phyloP scores from a whole-genome alignment of 2,888 invertebrate genomes.

The Drosophila dives region DNA sequence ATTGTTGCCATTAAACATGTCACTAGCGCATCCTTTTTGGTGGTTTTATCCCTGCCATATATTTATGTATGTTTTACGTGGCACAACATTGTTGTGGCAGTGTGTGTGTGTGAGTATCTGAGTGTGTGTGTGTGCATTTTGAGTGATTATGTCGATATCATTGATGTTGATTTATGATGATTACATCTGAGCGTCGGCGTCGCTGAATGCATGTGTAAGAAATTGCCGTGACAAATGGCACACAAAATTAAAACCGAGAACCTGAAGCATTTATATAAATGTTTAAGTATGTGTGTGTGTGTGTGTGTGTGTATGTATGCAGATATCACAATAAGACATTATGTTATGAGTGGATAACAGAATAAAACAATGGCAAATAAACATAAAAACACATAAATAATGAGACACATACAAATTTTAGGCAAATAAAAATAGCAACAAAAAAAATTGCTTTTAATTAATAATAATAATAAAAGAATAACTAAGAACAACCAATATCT shows the following conservation, averaged over 20 bases:
- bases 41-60: conserved; percentile 41
- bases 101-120: conserved; percentile 11
- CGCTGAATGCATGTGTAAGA: conserved; percentile 36
- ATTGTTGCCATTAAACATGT: conserved; percentile 75
- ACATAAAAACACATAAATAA: conserved; percentile 9
- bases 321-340: conserved; percentile 24
- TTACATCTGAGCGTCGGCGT: conserved; percentile 52
- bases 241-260: conserved; percentile 46
- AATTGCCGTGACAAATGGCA: conserved; percentile 58
- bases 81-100: conserved; percentile 27
- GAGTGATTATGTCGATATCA: conserved; percentile 80
- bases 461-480: no score
- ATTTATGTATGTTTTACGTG: conserved; percentile 66
- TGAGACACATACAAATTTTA: not conserved
- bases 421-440: not conserved
- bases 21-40: conserved; percentile 63
- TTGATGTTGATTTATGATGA: conserved; percentile 80
- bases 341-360: conserved; percentile 14
- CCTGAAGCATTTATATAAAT: conserved; percentile 37
- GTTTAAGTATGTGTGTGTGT: not conserved
- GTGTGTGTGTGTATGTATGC: conserved; percentile 5
- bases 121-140: conserved; percentile 55
- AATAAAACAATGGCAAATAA: not conserved
- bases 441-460: not conserved
- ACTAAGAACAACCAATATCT: conserved; percentile 3